Evolutionary conservation across 2,113 vertebrate genomes (phyloP).

Genomic region (Gasterosteus aculeatus): DNA sequence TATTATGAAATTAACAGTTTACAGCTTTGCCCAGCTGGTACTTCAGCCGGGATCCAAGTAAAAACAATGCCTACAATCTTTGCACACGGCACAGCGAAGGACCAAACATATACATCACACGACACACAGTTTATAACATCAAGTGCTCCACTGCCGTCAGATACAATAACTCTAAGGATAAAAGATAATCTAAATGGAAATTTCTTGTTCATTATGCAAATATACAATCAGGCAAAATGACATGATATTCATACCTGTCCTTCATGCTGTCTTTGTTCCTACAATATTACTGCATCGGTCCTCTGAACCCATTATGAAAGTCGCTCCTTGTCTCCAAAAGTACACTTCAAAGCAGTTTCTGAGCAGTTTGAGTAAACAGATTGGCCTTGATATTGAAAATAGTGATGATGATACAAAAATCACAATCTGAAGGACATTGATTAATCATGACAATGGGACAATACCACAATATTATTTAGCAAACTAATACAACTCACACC

Average conservation of each 20-base stretch:
- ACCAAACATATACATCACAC: neutral
- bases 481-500: slow-evolving; percentile 8
- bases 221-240: slow-evolving; percentile 15
- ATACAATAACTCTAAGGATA: slow-evolving; percentile 14
- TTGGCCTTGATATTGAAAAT: neutral
- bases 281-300: neutral
- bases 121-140: slow-evolving; percentile 32
- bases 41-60: slow-evolving; percentile 10
- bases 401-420: neutral
- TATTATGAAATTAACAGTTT: neutral
- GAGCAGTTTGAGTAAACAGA: slow-evolving; percentile 2
- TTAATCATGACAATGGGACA: neutral
- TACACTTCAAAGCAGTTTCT: slow-evolving; percentile 3
- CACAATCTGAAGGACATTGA: slow-evolving; percentile 22
- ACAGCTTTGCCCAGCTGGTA: neutral
- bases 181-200: slow-evolving; percentile 4
- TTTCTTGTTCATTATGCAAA: slow-evolving; percentile 25
- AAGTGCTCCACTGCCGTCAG: slow-evolving; percentile 14
- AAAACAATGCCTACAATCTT: slow-evolving; percentile 9
- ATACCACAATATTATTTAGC: neutral
- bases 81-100: slow-evolving; percentile 12
- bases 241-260: slow-evolving; percentile 5
- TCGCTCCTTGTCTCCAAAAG: slow-evolving; percentile 12
- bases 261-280: slow-evolving; percentile 8
- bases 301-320: slow-evolving; percentile 16